phyloP scores from a whole-genome alignment of 1,140 invertebrate species.

The Platyscapa corneri region DNA sequence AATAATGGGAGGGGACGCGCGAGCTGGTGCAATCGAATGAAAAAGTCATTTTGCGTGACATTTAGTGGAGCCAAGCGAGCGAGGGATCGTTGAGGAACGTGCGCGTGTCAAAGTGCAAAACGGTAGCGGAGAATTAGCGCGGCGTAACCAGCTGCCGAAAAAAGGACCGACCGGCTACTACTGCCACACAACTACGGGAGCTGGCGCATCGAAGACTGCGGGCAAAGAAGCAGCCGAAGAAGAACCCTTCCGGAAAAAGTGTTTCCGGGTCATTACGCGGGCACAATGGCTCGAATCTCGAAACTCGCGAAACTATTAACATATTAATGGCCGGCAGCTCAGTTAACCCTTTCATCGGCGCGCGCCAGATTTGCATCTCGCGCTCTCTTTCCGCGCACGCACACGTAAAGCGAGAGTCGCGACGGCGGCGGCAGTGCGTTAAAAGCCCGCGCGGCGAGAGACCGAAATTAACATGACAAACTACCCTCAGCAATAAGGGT shows the following conservation, averaged over 20 bases:
- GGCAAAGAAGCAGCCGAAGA: constrained; percentile 19
- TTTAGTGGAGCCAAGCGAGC: neutral
- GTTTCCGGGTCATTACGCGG: constrained; percentile 74
- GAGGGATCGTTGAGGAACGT: neutral
- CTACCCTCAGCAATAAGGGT: constrained; percentile 75
- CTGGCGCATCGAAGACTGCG: neutral
- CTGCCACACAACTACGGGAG: no score
- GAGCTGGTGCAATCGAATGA: constrained; percentile 22
- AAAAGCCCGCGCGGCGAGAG: constrained; percentile 67
- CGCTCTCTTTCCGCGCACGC: constrained; percentile 17
- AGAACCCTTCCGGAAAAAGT: constrained; percentile 74
- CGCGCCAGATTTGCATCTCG: constrained; percentile 72
- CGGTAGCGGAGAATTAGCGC: constrained; percentile 4
- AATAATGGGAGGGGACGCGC: constrained; percentile 9
- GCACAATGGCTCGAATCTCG: constrained; percentile 71
- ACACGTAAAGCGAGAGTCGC: constrained; percentile 5
- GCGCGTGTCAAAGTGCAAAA: neutral
- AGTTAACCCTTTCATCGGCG: constrained; percentile 75
- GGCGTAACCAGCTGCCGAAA: constrained; percentile 28
- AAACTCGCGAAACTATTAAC: constrained; percentile 75
- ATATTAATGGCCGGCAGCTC: constrained; percentile 75
- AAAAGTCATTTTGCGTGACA: constrained; percentile 31
- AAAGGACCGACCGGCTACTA: neutral
- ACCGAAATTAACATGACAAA: constrained; percentile 75
- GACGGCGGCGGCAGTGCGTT: constrained; percentile 73